phyloP scores from a whole-genome alignment of 2,113 vertebrate species.

The Carettochelys insculpta region DNA sequence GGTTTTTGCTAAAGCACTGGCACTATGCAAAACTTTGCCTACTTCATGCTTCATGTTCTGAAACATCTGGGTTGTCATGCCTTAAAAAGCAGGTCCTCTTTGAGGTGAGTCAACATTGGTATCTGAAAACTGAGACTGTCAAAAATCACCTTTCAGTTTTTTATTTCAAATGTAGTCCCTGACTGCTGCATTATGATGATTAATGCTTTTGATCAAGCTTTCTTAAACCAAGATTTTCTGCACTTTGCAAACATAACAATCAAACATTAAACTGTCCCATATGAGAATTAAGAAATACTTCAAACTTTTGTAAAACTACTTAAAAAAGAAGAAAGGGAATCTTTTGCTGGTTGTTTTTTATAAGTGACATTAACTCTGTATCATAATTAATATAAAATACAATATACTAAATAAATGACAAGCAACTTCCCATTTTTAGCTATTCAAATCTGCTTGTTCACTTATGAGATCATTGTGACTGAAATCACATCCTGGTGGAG shows the following conservation, averaged over 20 bases:
- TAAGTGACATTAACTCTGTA: background rate
- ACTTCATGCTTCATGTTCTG: no score
- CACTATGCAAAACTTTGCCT: background rate
- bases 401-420: background rate
- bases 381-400: background rate
- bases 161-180: background rate
- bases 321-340: no score
- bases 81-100: background rate
- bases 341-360: background rate
- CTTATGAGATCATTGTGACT: background rate
- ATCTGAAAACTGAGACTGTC: background rate
- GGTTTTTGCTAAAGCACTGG: background rate
- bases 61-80: background rate
- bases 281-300: background rate
- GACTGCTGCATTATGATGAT: background rate
- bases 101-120: background rate
- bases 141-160: background rate
- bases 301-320: background rate
- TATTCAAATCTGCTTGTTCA: background rate
- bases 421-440: background rate
- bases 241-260: background rate
- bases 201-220: background rate
- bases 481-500: background rate
- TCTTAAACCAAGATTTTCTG: background rate
- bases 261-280: background rate